Conservation (phyloP, 2,797 vertebrate genomes). For the Lepidocolaptes lacrymiger region DNA sequence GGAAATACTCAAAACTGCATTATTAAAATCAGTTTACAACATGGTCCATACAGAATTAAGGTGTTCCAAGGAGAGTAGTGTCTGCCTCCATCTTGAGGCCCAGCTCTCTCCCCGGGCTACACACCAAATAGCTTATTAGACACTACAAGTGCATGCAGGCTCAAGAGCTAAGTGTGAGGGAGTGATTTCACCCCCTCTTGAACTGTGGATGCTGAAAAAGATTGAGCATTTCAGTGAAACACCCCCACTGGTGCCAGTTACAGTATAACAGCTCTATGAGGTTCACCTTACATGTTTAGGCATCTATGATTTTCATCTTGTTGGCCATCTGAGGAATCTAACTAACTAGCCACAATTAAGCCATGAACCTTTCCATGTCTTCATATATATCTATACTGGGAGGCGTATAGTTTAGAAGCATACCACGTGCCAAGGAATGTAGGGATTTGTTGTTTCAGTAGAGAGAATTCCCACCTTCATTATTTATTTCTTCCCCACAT, state of each 20-base stretch:
- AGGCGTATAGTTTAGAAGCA: neutral
- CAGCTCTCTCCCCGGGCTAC: neutral
- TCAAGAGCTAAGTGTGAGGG: neutral
- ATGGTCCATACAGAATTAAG: neutral
- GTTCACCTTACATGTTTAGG: neutral
- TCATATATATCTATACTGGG: neutral
- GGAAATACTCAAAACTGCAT: neutral
- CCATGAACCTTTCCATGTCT: neutral
- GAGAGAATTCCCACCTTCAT: neutral
- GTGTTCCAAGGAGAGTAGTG: neutral
- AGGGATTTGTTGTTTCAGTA: neutral
- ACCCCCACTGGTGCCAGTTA: neutral
- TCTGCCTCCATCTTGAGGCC: neutral
- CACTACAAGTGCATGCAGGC: neutral
- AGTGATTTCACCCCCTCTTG: neutral
- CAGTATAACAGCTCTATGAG: neutral
- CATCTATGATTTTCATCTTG: neutral
- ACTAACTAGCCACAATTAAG: neutral
- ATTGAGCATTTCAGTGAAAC: neutral
- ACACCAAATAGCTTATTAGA: fast-evolving
- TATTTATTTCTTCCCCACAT: neutral
- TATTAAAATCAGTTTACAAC: neutral
- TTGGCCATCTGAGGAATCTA: neutral
- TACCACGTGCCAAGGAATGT: neutral
- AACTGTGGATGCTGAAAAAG: neutral